Conservation (phyloP, 2,113 vertebrate genomes). For the Clarias batrachus region DNA sequence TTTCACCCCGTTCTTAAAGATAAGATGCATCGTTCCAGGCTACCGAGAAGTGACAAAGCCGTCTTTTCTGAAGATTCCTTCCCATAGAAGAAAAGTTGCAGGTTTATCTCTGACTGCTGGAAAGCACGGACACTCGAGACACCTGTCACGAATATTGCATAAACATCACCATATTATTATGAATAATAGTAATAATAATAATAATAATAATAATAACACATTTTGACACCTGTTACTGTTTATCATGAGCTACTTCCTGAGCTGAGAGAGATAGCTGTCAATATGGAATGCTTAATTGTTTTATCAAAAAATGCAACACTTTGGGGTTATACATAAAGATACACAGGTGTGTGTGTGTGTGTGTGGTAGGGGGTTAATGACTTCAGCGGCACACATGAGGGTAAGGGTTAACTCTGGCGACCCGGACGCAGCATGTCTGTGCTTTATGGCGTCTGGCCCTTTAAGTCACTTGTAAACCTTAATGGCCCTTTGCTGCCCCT, state of each 20-base stretch:
- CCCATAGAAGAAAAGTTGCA: neutral
- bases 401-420: slow-evolving; percentile 38
- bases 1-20: neutral
- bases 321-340: neutral
- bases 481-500: slow-evolving; percentile 45
- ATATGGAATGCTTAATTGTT: neutral
- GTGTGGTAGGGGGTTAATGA: slow-evolving; percentile 29
- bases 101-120: neutral
- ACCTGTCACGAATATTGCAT: neutral
- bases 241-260: neutral
- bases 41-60: neutral
- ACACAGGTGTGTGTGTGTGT: neutral
- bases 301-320: neutral
- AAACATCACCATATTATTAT: neutral
- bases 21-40: neutral
- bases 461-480: slow-evolving; percentile 53
- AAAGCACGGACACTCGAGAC: neutral
- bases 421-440: slow-evolving; percentile 32
- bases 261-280: neutral
- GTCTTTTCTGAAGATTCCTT: neutral
- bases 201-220: neutral
- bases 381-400: slow-evolving; percentile 30
- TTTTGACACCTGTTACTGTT: neutral
- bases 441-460: slow-evolving; percentile 44
- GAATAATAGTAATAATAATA: no score